Base-by-base conservation (phyloP, 2,888 invertebrate genomes). In the Heliconius aoede region DNA sequence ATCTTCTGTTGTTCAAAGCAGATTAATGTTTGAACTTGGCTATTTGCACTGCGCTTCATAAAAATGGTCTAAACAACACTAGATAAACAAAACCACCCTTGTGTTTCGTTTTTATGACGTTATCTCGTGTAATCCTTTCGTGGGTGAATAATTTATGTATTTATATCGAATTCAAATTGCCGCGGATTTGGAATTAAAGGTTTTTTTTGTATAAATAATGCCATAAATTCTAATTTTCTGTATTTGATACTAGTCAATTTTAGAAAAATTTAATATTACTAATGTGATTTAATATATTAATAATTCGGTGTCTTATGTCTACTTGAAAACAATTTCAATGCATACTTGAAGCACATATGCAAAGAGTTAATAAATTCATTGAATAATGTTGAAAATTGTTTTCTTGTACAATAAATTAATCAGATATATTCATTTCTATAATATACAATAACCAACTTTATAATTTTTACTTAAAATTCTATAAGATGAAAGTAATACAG, bases 41-140 rank as follows among this genome's bases (percentile, higher is more conserved):
- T 94, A 92, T 94, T 94, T 94, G 87, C 89, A 87, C 90, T 85
- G 90, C 90, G 90, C 91, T 92, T 94, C 93, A 94, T 94, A 94
- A 94, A 94, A 94, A 94, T 91, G 88, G 89, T 89, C 86, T 85
- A 89, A 92, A 92, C 91, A 90, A 88, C 84, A 84, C 82, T 82
- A 83, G 85, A 89, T 90, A 92, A 93, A 94, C 88, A 91, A 84
- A 87, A 89, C 85, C 77, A 82, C 83, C 86, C 83, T 88, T 89
- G 89, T 91, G 87, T 86, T 81, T 86, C 85, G 85, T 88, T 88
- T 83, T 86, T 87, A 84, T 83, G 87, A 87, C 89, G 86, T 88
- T 91, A 90, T 91, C 90, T 84, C 76, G 67, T 82, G 83, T 85
- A 86, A 86, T 85, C 87, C 87, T 84, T 85, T 86, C 81, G 79